Base-by-base conservation (phyloP, 2,888 invertebrate species). In the Keiferia lycopersicella region DNA sequence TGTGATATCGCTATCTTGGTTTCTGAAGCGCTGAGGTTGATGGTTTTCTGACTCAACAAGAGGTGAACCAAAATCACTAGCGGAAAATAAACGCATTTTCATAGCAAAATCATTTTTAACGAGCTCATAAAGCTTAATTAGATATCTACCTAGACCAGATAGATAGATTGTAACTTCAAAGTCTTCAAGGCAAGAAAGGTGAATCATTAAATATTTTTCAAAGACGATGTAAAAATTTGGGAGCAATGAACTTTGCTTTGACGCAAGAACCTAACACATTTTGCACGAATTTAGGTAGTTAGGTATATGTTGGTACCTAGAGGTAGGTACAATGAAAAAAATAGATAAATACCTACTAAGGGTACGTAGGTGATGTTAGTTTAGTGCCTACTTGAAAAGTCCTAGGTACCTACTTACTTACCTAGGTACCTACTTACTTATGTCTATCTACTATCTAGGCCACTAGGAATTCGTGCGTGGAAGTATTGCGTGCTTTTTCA, bases 41-140 rank as follows among this genome's bases (percentile, higher is more conserved):
- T 77, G 75, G 72, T 77, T 83, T 81, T 80, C 77, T 80, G 78
- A 76, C 77, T 75, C 79, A 77, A 77, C 74, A 79, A 70, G 74
- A 73, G 75, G 73, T 77, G 73, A 75, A 79, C 77, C 69, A 63
- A 70, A 74, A 72, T 72, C 69, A 70, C 65, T 69, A 63, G 71
- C 67, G 72, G 71, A 72, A 76, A 82, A 77, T 75, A 73, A 78
- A 76, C 66, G 71, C 67, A 70, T 68, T 68, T 70, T 26, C 67
- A 71, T 72, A 68, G 68, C 57, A 66, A 53, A 14, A 22, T 53
- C 22, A 12, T 22, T 7, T 22, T 26, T 57, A 56, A 56, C 56
- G 34, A 56, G 56, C 53, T 53, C 26, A 30, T 26, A 56, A n/a
- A 26, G n/a, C 2, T 34, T 57, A 57, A 26, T n/a, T 26, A 30